Percentiles rank a stretch among this genome's conserved stretches.
These are phyloP conservation scores for Spodoptera exigua DNA, from an alignment of 2,888 invertebrate genomes.

Conservation along the genomic window DNA sequence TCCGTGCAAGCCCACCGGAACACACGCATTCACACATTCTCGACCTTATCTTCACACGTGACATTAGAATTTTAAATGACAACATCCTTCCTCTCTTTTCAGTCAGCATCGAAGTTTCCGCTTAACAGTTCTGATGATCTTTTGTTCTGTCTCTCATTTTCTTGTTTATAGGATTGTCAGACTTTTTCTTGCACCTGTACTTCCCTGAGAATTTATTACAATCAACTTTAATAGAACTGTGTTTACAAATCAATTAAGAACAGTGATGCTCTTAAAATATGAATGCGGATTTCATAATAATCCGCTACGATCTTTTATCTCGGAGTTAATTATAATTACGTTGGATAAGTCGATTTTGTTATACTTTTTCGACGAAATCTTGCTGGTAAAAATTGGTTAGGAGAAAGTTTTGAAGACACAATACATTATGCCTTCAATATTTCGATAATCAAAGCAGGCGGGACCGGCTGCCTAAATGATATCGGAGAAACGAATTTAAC, in stretches of 20 bases:
- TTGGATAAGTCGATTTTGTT: constrained; percentile 56
- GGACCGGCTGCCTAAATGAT: neutral
- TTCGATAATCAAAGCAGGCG: constrained; percentile 6
- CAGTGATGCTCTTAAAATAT: constrained; percentile 51
- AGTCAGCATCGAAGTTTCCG: constrained; percentile 37
- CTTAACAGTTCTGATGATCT: constrained; percentile 50
- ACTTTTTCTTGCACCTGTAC: constrained; percentile 52
- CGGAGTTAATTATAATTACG: constrained; percentile 69
- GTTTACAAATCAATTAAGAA: constrained; percentile 59
- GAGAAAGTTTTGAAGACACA: constrained; percentile 46
- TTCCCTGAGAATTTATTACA: constrained; percentile 73
- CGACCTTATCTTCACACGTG: constrained; percentile 62
- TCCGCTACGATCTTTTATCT: constrained; percentile 57
- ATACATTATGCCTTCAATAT: constrained; percentile 15
- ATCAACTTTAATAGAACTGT: constrained; percentile 40
- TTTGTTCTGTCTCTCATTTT: constrained; percentile 58
- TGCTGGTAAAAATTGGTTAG: constrained; percentile 30
- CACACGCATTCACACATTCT: constrained; percentile 49
- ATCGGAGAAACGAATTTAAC: neutral
- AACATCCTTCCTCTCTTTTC: constrained; percentile 4
- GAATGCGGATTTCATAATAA: constrained; percentile 58
- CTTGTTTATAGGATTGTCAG: constrained; percentile 30
- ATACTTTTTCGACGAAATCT: constrained; percentile 39
- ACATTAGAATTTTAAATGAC: constrained; percentile 41
- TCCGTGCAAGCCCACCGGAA: constrained; percentile 48